These are phyloP conservation scores for Drosophila mojavensis DNA, from an alignment of 1,140 invertebrate species.

Conservation along the genomic window DNA sequence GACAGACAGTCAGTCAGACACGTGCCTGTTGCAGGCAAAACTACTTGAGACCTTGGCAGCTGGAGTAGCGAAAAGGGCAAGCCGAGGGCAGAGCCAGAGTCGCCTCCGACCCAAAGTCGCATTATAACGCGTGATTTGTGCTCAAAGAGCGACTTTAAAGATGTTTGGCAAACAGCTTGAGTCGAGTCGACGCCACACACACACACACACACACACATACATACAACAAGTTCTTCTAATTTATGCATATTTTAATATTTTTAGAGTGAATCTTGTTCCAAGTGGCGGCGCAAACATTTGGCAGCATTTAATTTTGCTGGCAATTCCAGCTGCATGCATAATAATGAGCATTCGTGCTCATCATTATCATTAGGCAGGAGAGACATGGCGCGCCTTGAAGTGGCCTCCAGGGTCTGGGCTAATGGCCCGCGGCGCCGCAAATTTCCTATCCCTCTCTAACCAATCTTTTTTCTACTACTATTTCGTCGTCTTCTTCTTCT, in stretches of 20 bases:
- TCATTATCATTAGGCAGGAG: conserved; percentile 73
- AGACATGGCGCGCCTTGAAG: conserved; percentile 49
- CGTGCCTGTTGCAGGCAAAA: conserved; percentile 37
- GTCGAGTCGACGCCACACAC: conserved; percentile 5
- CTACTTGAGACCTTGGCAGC: conserved; percentile 45
- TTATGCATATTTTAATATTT: conserved; percentile 51
- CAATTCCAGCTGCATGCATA: conserved; percentile 57
- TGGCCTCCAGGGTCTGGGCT: conserved; percentile 71
- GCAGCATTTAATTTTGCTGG: conserved; percentile 37
- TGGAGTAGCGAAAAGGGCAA: not conserved
- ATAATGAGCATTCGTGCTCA: conserved; percentile 70
- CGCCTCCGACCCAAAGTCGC: not conserved
- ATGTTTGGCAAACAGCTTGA: conserved; percentile 43
- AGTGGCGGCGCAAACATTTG: conserved; percentile 19
- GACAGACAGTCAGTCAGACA: conserved; percentile 4
- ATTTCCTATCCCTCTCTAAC: conserved; percentile 42
- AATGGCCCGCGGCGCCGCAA: conserved; percentile 75
- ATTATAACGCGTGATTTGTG: conserved; percentile 48
- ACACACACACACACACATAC: not conserved
- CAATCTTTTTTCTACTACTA: conserved; percentile 7
- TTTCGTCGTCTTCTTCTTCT: not conserved
- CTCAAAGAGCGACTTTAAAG: conserved; percentile 47
- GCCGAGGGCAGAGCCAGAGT: not conserved
- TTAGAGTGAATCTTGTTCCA: conserved; percentile 7
- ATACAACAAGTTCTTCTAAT: conserved; percentile 36